Evolutionary conservation across 2,888 invertebrate genomes (phyloP), one percentile per base, ranked within the genome.

Genomic region (Argyresthia goedartella): DNA sequence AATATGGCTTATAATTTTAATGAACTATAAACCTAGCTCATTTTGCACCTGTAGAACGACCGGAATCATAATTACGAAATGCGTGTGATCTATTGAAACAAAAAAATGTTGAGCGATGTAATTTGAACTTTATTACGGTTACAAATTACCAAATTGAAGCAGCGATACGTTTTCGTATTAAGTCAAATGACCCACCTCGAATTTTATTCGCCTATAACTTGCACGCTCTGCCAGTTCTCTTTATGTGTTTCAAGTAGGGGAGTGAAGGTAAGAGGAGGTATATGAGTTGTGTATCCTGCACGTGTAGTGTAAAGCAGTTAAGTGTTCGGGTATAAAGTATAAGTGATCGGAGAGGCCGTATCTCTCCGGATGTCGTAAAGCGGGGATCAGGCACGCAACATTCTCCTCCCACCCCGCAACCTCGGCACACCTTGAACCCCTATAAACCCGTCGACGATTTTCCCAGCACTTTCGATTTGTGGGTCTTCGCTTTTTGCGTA

Each of bases 151-250:
- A 60, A 69, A 69, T 68, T 59, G 58, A 59, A 60, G 55, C 59
- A 55, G 58, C 57, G 59, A 64, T 65, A 66, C 66, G 62, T 61
- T 66, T 68, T 67, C 59, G 62, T 69, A 76, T 74, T 68, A 73
- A 73, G 61, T 71, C 59, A 71, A 79, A 79, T 73, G 71, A 66
- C 56, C 69, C 65, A 61, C 60, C 64, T 71, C 66, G 58, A 76
- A 71, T 80, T 79, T 75, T 75, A 79, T 74, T 62, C 59, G 66
- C 67, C 65, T 57, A 69, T 79, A 76, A 69, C 65, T 64, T 58
- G 67, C 69, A 71, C 67, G 69, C 70, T 69, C 63, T 56, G 46
- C 16, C n/a, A n/a, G n/a, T n/a, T n/a, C n/a, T n/a, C n/a, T n/a
- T 43, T 13, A 13, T 13, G 43, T 43, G 43, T 8, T 43, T 13